phyloP scores from a whole-genome alignment of 2,797 vertebrate genomes.

The Sciaenops ocellatus region DNA sequence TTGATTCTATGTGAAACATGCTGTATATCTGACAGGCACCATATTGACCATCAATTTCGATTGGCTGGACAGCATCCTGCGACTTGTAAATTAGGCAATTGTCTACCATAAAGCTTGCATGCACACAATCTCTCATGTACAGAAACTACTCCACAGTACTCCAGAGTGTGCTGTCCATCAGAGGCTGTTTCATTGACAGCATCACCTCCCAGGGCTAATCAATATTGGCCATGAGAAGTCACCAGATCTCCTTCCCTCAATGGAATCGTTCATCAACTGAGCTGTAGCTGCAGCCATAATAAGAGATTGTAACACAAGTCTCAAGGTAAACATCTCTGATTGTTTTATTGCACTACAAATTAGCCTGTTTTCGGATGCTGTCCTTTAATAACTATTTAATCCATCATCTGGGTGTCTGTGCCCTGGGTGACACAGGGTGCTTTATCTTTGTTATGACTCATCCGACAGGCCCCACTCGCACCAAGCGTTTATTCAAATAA shows the following conservation, averaged over 20 bases:
- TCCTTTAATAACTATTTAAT: constrained; percentile 80
- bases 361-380: constrained; percentile 64
- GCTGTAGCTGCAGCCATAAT: constrained; percentile 58
- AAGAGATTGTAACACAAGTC: constrained; percentile 59
- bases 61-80: background rate
- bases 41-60: background rate
- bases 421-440: constrained; percentile 65
- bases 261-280: constrained; percentile 66
- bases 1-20: background rate
- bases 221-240: constrained; percentile 71
- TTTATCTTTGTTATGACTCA: constrained; percentile 77
- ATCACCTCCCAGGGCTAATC: constrained; percentile 64
- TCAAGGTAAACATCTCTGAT: constrained; percentile 78
- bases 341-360: constrained; percentile 75
- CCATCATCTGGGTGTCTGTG: constrained; percentile 68
- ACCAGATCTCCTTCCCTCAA: constrained; percentile 69
- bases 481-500: constrained; percentile 76
- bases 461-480: constrained; percentile 54
- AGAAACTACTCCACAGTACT: constrained; percentile 13
- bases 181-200: constrained; percentile 60
- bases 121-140: constrained; percentile 6
- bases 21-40: background rate
- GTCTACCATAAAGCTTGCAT: constrained; percentile 1
- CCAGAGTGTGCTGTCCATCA: constrained; percentile 37
- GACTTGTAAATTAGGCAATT: background rate